Percentiles rank a stretch among this genome's conserved stretches.
phyloP scores from a whole-genome alignment of 1,140 invertebrate species.

The Onthophagus taurus region DNA sequence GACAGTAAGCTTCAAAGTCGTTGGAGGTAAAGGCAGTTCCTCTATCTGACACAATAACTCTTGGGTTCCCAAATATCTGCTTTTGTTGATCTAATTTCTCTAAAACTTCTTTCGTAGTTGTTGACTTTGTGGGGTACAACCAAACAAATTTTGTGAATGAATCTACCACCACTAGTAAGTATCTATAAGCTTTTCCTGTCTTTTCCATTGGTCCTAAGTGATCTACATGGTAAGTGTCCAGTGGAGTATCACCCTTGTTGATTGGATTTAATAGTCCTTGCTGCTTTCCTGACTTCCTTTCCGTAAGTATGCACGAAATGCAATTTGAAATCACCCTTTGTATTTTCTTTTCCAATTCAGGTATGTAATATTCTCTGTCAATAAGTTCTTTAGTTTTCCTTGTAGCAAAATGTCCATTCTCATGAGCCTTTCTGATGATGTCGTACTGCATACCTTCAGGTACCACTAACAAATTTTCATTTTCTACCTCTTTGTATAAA shows the following conservation, averaged over 20 bases:
- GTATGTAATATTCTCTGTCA: slow-evolving; percentile 22
- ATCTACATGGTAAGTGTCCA: slow-evolving; percentile 27
- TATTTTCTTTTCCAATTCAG: slow-evolving; percentile 20
- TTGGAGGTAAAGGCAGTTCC: slow-evolving; percentile 18
- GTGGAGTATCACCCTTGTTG: slow-evolving; percentile 26
- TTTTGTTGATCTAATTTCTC: slow-evolving; percentile 16
- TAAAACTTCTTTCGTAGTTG: slow-evolving; percentile 15
- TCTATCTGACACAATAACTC: slow-evolving; percentile 18
- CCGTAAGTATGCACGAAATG: slow-evolving; percentile 24
- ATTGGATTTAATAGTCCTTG: slow-evolving; percentile 22
- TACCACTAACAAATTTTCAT: slow-evolving; percentile 20
- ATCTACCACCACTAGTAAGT: slow-evolving; percentile 24
- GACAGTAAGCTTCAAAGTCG: slow-evolving; percentile 10
- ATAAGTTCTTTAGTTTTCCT: slow-evolving; percentile 19
- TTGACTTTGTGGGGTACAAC: slow-evolving; percentile 16
- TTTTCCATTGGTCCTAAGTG: slow-evolving; percentile 31
- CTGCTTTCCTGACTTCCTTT: background rate
- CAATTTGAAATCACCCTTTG: slow-evolving; percentile 16
- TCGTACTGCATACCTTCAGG: slow-evolving; percentile 16
- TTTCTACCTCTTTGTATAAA: slow-evolving; percentile 17
- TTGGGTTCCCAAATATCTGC: slow-evolving; percentile 16
- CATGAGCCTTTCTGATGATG: slow-evolving; percentile 15
- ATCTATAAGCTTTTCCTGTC: too few relatives aligned
- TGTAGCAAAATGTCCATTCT: slow-evolving; percentile 15
- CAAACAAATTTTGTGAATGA: slow-evolving; percentile 25